These are phyloP conservation scores for Hepsetus odoe DNA, from an alignment of 2,113 vertebrate species.

Conservation along the genomic window DNA sequence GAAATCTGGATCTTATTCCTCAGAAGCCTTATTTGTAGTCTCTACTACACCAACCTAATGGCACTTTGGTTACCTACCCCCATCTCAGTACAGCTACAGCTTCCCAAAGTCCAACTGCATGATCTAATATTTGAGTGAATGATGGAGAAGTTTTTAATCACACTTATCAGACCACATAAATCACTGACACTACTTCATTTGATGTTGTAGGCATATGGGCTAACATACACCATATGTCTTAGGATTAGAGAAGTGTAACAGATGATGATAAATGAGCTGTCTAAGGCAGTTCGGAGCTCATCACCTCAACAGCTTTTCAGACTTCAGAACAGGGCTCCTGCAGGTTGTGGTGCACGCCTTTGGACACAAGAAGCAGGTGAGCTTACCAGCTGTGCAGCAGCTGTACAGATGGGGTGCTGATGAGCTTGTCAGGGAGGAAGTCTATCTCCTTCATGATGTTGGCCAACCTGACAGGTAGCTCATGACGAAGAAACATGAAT, in stretches of 20 bases:
- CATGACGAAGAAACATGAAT: slow-evolving; percentile 92
- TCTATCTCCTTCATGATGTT: slow-evolving; percentile 98
- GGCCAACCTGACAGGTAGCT: slow-evolving; percentile 93
- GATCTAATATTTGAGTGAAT: background rate
- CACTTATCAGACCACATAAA: slow-evolving; percentile 12
- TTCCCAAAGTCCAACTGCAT: background rate
- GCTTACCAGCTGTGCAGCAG: slow-evolving; percentile 91
- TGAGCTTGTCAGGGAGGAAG: slow-evolving; percentile 88
- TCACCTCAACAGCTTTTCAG: background rate
- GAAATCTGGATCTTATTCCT: no score
- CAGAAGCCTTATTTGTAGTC: no score
- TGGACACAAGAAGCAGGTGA: background rate
- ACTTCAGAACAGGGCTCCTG: background rate
- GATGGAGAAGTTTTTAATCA: slow-evolving; percentile 4
- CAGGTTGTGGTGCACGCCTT: background rate
- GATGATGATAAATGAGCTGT: slow-evolving; percentile 1
- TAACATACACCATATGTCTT: background rate
- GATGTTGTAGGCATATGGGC: slow-evolving; percentile 6
- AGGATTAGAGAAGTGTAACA: slow-evolving; percentile 6
- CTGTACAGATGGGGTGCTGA: slow-evolving; percentile 88
- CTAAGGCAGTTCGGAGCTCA: background rate
- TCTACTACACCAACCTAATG: background rate
- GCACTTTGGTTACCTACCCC: background rate
- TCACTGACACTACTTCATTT: slow-evolving; percentile 10
- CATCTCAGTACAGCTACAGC: background rate